Percentiles rank a stretch among this genome's conserved stretches.
Evolutionary conservation across 2,113 vertebrate species (phyloP).

Genomic region (Galbula dea): DNA sequence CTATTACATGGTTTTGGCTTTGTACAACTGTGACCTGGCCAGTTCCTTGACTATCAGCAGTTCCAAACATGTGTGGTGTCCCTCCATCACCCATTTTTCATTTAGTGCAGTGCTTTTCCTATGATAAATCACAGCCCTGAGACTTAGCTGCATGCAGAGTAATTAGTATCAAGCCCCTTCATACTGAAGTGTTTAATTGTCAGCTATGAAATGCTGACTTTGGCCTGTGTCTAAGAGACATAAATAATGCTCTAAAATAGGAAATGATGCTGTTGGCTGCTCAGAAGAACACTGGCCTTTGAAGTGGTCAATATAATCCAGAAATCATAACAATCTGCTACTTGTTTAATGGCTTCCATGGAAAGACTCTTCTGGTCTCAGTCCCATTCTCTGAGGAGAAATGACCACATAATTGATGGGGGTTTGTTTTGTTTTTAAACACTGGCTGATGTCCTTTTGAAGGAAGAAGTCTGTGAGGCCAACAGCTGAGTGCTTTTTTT

Average conservation of each 20-base stretch:
- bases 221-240: background rate
- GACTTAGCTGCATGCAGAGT: background rate
- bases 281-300: background rate
- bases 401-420: background rate
- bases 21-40: background rate
- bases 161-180: background rate
- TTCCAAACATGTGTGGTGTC: background rate
- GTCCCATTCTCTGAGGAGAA: background rate
- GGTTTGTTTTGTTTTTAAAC: no score
- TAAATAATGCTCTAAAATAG: background rate
- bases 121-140: background rate
- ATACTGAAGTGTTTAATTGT: background rate
- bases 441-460: background rate
- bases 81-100: background rate
- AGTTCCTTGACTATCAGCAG: background rate
- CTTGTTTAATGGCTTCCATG: background rate
- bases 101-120: background rate
- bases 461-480: background rate
- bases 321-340: background rate
- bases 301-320: background rate
- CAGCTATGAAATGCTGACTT: background rate
- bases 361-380: background rate
- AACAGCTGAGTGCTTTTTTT: accelerated
- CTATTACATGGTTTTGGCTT: background rate
- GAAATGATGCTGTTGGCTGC: background rate